Conservation (phyloP, 2,797 vertebrate genomes). For the Tolypeutes matacus region DNA sequence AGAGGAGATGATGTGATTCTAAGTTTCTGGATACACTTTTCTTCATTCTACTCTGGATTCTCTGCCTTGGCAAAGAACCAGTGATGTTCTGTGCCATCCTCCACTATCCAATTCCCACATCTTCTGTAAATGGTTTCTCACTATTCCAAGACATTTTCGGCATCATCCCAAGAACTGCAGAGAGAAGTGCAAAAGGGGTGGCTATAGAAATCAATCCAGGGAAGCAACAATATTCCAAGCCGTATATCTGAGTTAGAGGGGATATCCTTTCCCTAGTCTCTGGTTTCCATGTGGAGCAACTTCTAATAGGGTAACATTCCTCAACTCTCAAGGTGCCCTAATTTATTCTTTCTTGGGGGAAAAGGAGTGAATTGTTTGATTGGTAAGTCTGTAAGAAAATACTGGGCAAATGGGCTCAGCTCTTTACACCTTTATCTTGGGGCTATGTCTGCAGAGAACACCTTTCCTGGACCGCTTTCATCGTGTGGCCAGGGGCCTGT, state of each 20-base stretch:
- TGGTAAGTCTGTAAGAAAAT: neutral
- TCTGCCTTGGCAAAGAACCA: neutral
- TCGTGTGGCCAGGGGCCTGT: neutral
- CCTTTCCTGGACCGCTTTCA: neutral
- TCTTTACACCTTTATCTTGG: neutral
- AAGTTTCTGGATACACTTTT: constrained; percentile 1
- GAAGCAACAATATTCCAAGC: neutral
- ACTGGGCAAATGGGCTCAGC: neutral
- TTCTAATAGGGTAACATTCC: neutral
- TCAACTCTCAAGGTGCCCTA: neutral
- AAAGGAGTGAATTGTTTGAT: neutral
- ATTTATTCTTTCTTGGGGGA: neutral
- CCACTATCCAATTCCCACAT: neutral
- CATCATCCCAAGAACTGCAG: neutral
- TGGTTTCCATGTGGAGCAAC: neutral
- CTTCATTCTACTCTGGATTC: neutral
- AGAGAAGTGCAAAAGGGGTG: neutral
- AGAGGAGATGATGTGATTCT: neutral
- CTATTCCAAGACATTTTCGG: neutral
- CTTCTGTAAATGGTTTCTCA: neutral
- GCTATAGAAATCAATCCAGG: neutral
- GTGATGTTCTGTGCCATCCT: neutral
- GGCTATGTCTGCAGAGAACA: neutral
- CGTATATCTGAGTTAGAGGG: neutral
- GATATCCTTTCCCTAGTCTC: neutral